These are phyloP conservation scores for Tenthredo livida DNA, from an alignment of 2,888 invertebrate species.

Conservation along the genomic window DNA sequence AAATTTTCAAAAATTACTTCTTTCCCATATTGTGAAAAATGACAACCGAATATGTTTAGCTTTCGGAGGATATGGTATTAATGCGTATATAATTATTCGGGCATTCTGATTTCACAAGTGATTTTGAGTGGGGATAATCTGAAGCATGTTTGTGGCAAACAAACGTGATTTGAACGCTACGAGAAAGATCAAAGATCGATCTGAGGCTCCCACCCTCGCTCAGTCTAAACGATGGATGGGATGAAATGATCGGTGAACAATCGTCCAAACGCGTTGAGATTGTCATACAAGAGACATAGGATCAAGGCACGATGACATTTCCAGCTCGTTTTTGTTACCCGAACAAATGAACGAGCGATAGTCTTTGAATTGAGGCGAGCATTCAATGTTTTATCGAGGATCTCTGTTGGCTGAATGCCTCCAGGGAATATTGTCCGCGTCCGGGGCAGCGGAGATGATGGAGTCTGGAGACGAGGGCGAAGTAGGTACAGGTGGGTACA, in stretches of 20 bases:
- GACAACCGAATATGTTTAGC: neutral
- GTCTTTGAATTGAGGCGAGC: conserved; percentile 62
- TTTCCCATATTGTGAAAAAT: neutral
- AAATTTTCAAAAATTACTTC: neutral
- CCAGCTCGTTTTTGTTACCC: conserved; percentile 37
- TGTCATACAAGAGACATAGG: conserved; percentile 45
- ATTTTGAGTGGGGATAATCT: neutral
- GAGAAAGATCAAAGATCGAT: conserved; percentile 47
- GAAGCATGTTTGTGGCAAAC: conserved; percentile 42
- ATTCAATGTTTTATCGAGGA: conserved; percentile 76
- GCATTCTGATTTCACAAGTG: neutral
- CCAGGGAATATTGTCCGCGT: conserved; percentile 65
- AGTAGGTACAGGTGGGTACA: conserved; percentile 49
- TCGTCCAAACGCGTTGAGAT: conserved; percentile 36
- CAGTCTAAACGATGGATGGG: conserved; percentile 21
- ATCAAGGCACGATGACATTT: conserved; percentile 40
- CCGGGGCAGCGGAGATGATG: neutral
- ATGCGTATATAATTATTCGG: neutral
- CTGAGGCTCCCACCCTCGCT: conserved; percentile 7
- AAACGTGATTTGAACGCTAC: conserved; percentile 28
- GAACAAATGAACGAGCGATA: conserved; percentile 60
- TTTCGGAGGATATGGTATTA: neutral
- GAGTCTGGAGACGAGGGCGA: conserved; percentile 18
- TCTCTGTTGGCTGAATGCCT: conserved; percentile 74
- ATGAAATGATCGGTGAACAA: conserved; percentile 43